phyloP scores from a whole-genome alignment of 2,113 vertebrate species.

The Limanda limanda region DNA sequence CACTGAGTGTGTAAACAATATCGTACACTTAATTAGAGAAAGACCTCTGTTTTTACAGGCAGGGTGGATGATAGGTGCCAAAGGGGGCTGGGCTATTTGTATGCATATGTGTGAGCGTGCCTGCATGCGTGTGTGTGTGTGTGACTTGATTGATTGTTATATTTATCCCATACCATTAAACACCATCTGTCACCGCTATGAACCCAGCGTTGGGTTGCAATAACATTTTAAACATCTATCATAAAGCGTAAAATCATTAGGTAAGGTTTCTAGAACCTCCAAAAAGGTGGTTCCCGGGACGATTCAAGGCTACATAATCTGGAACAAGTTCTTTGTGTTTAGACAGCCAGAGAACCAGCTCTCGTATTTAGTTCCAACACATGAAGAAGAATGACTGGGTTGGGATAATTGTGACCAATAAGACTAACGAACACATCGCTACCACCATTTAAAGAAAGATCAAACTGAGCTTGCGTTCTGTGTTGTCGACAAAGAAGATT shows the following conservation, averaged over 20 bases:
- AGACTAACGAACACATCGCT: too few relatives aligned
- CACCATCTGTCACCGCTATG: slow-evolving; percentile 21
- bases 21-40: slow-evolving; percentile 28
- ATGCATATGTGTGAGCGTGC: slow-evolving; percentile 18
- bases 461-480: too few relatives aligned
- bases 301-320: too few relatives aligned
- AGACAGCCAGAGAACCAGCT: too few relatives aligned
- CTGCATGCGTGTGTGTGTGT: slow-evolving; percentile 35
- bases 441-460: too few relatives aligned
- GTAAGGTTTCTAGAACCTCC: background rate
- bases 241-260: slow-evolving; percentile 21
- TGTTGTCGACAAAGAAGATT: too few relatives aligned
- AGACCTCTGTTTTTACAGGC: slow-evolving; percentile 35
- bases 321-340: too few relatives aligned
- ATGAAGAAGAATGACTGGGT: too few relatives aligned
- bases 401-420: too few relatives aligned
- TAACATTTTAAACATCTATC: slow-evolving; percentile 58
- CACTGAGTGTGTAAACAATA: slow-evolving; percentile 38
- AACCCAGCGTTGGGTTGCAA: slow-evolving; percentile 67
- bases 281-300: too few relatives aligned
- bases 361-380: too few relatives aligned
- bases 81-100: slow-evolving; percentile 35
- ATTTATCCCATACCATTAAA: slow-evolving; percentile 33
- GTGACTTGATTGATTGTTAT: slow-evolving; percentile 32
- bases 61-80: slow-evolving; percentile 50